phyloP scores from a whole-genome alignment of 1,140 invertebrate species.

The Diorhabda sublineata region DNA sequence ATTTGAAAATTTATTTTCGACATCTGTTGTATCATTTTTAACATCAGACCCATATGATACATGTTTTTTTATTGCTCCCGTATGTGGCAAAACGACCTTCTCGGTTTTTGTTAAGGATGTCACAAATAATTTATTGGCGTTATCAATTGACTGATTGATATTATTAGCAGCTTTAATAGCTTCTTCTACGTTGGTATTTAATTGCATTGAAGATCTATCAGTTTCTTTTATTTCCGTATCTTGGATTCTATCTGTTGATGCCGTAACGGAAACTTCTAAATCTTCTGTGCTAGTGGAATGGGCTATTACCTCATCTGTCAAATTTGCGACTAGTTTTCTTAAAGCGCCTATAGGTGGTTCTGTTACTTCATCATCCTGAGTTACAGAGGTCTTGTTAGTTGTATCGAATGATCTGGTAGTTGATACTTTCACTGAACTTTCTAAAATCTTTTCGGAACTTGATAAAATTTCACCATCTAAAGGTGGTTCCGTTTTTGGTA shows the following conservation, averaged over 20 bases:
- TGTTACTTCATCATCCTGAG: background rate
- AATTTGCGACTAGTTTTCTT: background rate
- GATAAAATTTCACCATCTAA: conserved; percentile 7
- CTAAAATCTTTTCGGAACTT: background rate
- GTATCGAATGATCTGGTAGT: background rate
- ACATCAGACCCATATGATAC: background rate
- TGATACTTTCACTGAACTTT: background rate
- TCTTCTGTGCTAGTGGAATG: background rate
- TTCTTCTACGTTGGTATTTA: background rate
- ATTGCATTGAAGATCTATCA: background rate
- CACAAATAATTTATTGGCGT: background rate
- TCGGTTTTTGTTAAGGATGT: background rate
- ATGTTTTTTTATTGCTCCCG: background rate
- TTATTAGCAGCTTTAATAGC: background rate
- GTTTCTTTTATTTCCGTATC: background rate
- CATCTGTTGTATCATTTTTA: background rate
- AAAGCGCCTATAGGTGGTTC: background rate
- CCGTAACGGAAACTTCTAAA: background rate
- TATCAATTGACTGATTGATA: background rate
- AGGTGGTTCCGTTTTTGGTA: conserved; percentile 17
- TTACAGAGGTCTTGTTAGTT: background rate
- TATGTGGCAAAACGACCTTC: background rate
- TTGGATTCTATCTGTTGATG: background rate
- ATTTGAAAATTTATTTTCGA: background rate
- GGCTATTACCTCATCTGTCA: background rate